A percentile compares a stretch with the other conserved stretches of the same genome.
Conservation (phyloP, 2,113 vertebrate genomes). For the Microtus richardsoni region DNA sequence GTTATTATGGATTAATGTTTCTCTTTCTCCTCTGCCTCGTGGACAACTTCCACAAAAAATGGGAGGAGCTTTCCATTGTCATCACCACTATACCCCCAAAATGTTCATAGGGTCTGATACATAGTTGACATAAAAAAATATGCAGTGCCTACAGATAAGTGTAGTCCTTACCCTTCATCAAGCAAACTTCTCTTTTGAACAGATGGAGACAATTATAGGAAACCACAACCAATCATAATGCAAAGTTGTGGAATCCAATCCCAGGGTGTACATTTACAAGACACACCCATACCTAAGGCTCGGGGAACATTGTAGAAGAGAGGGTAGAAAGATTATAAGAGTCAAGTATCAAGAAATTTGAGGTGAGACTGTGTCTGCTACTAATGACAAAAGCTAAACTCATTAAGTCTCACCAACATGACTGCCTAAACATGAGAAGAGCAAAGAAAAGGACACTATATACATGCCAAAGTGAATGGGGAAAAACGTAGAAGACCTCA, state of each 20-base stretch:
- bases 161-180: neutral
- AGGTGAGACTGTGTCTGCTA: neutral
- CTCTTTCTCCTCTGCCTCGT: neutral
- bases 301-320: neutral
- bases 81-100: neutral
- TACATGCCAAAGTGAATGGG: neutral
- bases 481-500: neutral
- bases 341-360: neutral
- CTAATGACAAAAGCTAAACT: neutral
- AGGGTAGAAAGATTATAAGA: neutral
- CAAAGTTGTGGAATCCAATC: neutral
- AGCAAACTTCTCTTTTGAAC: neutral
- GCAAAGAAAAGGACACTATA: neutral
- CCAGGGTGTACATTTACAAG: neutral
- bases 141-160: neutral
- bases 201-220: neutral
- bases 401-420: neutral
- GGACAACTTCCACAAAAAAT: neutral
- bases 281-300: neutral
- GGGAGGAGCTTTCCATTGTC: neutral
- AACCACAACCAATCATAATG: neutral
- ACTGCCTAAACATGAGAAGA: neutral
- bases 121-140: neutral
- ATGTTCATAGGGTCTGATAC: neutral
- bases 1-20: neutral